Conservation (phyloP, 2,797 vertebrate species). For the Falco novaeseelandiae region DNA sequence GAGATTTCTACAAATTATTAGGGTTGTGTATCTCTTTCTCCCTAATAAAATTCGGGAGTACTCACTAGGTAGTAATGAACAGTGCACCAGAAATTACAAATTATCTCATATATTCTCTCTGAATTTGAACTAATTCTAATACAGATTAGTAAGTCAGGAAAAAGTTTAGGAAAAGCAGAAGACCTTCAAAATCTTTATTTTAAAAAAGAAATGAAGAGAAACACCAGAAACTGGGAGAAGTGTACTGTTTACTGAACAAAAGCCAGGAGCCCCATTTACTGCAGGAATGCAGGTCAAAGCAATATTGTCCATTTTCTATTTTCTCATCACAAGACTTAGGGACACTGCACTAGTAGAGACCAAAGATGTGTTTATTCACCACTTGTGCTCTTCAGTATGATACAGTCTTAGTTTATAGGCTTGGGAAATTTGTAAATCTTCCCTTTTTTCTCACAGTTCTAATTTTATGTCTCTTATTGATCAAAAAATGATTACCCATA, state of each 20-base stretch:
- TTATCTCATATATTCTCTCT: neutral
- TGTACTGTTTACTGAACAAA: neutral
- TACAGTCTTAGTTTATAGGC: neutral
- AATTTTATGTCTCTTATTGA: neutral
- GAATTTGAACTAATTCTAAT: neutral
- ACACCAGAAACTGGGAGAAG: neutral
- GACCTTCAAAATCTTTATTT: neutral
- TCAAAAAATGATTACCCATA: neutral
- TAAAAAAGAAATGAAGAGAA: neutral
- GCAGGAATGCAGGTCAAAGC: neutral
- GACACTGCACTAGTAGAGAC: neutral
- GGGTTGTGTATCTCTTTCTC: neutral
- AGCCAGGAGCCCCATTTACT: neutral
- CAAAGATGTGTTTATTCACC: neutral
- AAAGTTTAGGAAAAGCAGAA: neutral
- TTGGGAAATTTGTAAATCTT: neutral
- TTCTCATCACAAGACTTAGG: neutral
- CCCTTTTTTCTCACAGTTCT: neutral
- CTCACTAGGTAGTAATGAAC: neutral
- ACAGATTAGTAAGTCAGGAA: neutral
- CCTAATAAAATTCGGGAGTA: neutral
- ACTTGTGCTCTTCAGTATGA: neutral
- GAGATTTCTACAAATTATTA: neutral
- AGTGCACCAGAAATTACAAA: neutral
- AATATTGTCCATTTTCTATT: neutral